Conservation (phyloP, 2,113 vertebrate species). For the Ctenodactylus gundi region DNA sequence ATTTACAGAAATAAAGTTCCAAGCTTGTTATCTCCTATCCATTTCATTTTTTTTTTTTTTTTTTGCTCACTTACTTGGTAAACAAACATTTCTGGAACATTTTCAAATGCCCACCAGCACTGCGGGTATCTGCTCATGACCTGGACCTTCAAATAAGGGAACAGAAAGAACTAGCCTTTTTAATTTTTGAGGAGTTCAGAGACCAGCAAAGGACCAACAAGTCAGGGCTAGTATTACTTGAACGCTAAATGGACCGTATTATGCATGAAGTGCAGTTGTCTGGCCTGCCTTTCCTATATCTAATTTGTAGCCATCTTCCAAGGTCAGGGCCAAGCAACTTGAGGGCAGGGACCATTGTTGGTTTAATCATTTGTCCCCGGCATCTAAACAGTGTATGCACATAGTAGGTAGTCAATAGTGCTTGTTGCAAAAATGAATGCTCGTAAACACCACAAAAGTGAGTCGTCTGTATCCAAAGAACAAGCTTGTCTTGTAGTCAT, state of each 20-base stretch:
- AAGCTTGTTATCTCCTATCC: background rate
- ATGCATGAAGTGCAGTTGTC: accelerated
- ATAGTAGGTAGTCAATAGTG: background rate
- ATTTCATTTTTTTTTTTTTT: background rate
- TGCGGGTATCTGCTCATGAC: background rate
- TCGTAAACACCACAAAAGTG: background rate
- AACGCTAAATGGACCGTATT: background rate
- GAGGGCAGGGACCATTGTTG: background rate
- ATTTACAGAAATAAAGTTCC: background rate
- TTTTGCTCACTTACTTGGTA: background rate
- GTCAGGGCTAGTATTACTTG: background rate
- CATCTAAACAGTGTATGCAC: background rate
- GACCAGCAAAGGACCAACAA: background rate
- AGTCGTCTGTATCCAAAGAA: background rate
- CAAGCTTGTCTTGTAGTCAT: background rate
- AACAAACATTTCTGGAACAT: background rate
- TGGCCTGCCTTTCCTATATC: background rate
- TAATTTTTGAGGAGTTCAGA: background rate
- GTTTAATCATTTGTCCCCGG: background rate
- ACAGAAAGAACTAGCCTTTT: background rate
- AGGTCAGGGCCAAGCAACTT: background rate
- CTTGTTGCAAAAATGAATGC: background rate
- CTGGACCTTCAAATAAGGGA: background rate
- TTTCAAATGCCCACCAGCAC: no score
- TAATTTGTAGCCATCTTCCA: background rate